These are phyloP conservation scores for Polydrusus pterygomalis DNA, from an alignment of 2,888 invertebrate species.

Conservation along the genomic window DNA sequence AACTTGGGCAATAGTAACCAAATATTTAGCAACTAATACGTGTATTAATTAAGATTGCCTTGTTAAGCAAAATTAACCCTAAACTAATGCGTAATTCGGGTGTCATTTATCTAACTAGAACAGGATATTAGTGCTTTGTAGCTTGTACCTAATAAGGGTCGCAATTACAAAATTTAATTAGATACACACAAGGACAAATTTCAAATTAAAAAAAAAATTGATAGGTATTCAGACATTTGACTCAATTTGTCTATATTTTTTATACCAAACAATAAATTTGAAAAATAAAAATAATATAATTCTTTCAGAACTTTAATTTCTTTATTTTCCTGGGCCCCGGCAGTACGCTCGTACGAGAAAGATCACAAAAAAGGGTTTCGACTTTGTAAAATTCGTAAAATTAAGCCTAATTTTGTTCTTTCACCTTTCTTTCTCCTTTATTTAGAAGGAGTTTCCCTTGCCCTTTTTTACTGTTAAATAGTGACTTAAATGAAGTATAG, in stretches of 20 bases:
- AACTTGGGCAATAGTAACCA: constrained; percentile 9
- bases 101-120: constrained; percentile 39
- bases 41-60: constrained; percentile 34
- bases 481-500: constrained; percentile 3
- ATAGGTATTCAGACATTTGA: not conserved
- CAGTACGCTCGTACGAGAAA: no score
- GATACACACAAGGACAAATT: not conserved
- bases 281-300: no score
- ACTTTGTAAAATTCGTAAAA: no score
- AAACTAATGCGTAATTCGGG: constrained; percentile 45
- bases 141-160: constrained; percentile 33
- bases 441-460: no score
- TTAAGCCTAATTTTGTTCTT: no score
- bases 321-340: no score
- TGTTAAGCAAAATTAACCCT: constrained; percentile 39
- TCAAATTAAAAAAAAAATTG: not conserved
- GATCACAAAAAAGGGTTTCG: no score
- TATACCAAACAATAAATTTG: no score
- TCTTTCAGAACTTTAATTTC: no score
- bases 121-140: constrained; percentile 36
- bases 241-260: no score
- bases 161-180: not conserved
- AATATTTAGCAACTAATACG: constrained; percentile 15
- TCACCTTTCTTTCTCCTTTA: no score
- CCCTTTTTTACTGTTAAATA: not conserved